Percentiles rank a stretch among this genome's conserved stretches.
phyloP scores from a whole-genome alignment of 2,113 vertebrate species.

The Eira barbara region DNA sequence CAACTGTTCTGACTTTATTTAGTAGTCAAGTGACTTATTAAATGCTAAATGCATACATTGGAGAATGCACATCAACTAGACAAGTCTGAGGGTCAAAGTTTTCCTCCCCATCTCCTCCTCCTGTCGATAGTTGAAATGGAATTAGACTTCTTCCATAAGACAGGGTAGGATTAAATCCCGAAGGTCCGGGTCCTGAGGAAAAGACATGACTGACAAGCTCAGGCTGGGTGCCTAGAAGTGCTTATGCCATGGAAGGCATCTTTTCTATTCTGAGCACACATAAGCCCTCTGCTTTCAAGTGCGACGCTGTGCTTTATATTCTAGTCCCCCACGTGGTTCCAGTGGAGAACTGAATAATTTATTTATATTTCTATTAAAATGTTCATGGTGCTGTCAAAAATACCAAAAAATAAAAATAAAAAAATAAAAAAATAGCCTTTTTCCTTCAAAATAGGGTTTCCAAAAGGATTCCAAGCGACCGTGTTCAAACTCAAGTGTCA shows the following conservation, averaged over 20 bases:
- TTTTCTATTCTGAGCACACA: neutral
- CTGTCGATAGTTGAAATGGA: neutral
- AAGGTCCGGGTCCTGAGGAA: neutral
- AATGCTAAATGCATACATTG: neutral
- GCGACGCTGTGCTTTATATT: neutral
- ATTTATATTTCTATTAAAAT: slow-evolving; percentile 41
- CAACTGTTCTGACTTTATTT: neutral
- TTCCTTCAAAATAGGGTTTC: neutral
- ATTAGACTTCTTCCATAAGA: neutral
- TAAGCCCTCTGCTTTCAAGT: neutral
- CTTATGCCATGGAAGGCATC: neutral
- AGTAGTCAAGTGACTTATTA: neutral
- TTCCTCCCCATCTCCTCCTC: neutral
- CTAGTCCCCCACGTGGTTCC: neutral
- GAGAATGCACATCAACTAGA: neutral
- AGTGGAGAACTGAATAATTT: slow-evolving; percentile 35
- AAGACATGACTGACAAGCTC: neutral
- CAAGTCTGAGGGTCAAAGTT: neutral
- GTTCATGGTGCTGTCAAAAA: neutral
- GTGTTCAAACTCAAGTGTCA: neutral
- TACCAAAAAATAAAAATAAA: no score
- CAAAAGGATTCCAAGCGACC: neutral
- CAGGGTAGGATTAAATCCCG: neutral
- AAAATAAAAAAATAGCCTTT: no score
- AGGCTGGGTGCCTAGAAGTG: neutral